These are phyloP conservation scores for Spodoptera litura DNA, from an alignment of 1,140 invertebrate species.

Conservation along the genomic window DNA sequence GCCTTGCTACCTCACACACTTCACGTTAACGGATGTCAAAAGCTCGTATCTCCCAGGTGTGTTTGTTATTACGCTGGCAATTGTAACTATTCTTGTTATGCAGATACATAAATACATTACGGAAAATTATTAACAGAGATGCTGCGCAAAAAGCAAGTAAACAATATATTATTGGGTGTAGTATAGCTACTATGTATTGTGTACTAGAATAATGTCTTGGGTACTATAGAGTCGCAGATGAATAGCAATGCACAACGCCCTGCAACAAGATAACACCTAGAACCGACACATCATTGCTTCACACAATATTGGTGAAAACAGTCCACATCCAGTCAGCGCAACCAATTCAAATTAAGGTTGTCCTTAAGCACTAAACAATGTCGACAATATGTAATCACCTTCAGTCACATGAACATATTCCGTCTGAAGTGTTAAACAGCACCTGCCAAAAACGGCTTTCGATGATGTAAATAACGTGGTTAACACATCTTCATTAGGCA, in stretches of 20 bases:
- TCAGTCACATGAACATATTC: neutral
- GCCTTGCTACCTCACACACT: conserved; percentile 5
- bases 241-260: conserved; percentile 52
- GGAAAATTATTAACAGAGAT: conserved; percentile 58
- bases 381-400: neutral
- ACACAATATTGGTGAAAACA: too few relatives aligned
- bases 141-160: conserved; percentile 61
- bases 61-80: conserved; percentile 43
- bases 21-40: conserved; percentile 25
- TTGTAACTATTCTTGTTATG: conserved; percentile 46
- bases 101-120: conserved; percentile 49
- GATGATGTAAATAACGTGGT: conserved; percentile 2
- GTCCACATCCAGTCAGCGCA: too few relatives aligned
- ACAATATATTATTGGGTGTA: conserved; percentile 56
- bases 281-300: conserved; percentile 7
- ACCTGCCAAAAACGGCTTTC: neutral
- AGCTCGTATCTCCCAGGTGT: conserved; percentile 32
- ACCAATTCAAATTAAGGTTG: too few relatives aligned
- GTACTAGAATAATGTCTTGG: conserved; percentile 36
- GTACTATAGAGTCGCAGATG: conserved; percentile 49
- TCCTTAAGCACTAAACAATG: neutral
- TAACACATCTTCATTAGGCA: conserved; percentile 14
- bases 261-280: conserved; percentile 11
- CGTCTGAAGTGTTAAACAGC: neutral
- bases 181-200: conserved; percentile 48